phyloP scores from a whole-genome alignment of 2,797 vertebrate genomes.

The Taeniopygia guttata region DNA sequence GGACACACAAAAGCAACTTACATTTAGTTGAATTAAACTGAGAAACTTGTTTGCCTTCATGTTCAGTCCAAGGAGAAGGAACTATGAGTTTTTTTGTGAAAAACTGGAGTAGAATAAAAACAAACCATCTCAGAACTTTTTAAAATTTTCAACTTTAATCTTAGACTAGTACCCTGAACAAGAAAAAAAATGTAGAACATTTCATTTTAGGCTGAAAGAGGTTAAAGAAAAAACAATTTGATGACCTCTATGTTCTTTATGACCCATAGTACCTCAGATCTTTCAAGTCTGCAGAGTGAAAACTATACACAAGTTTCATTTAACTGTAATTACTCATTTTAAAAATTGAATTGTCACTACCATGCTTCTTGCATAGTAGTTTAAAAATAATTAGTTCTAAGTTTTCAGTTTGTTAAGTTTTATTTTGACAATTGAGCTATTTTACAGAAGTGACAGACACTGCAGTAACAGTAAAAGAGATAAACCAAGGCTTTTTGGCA shows the following conservation, averaged over 20 bases:
- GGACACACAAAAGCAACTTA: slow-evolving; percentile 67
- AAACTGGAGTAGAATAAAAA: slow-evolving; percentile 80
- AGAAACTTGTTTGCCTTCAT: slow-evolving; percentile 79
- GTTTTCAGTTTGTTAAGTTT: not conserved
- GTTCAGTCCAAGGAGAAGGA: slow-evolving; percentile 92
- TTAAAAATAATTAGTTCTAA: not conserved
- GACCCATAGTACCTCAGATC: not conserved
- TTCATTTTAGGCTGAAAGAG: not conserved
- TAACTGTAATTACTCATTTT: not conserved
- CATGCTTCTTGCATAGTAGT: not conserved
- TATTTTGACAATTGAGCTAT: not conserved
- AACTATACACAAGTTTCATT: not conserved
- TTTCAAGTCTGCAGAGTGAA: not conserved
- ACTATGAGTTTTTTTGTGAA: slow-evolving; percentile 94
- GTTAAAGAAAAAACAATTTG: not conserved
- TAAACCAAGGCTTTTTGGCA: not conserved
- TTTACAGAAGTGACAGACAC: not conserved
- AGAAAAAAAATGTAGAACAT: not conserved
- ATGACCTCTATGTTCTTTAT: not conserved
- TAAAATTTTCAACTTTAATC: not conserved
- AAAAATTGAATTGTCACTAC: not conserved
- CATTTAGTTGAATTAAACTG: slow-evolving; percentile 78
- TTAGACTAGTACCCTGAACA: not conserved
- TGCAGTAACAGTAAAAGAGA: not conserved
- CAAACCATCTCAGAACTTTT: not conserved